Percentiles rank a stretch among this genome's conserved stretches.
Conservation (phyloP, 1,140 invertebrate genomes). For the Antheraea mylitta region DNA sequence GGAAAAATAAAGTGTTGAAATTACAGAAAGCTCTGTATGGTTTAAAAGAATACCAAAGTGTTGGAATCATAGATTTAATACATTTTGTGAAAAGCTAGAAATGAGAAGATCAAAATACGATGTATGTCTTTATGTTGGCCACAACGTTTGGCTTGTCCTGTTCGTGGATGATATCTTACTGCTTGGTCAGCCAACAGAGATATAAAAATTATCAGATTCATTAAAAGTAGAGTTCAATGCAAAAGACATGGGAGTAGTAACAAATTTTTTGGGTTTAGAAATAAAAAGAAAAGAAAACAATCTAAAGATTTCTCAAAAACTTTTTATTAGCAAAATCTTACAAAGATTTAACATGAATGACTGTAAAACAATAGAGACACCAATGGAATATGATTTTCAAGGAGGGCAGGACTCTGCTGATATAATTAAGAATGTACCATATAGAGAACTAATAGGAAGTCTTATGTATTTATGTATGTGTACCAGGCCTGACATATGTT, state of each 20-base stretch:
- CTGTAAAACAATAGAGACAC: too few species aligned
- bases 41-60: too few species aligned
- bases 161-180: constrained; percentile 10
- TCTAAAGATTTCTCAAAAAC: background rate
- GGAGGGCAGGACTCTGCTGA: too few species aligned
- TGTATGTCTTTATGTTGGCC: background rate
- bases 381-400: too few species aligned
- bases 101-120: background rate
- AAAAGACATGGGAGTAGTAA: too few species aligned
- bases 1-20: background rate
- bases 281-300: constrained; percentile 1
- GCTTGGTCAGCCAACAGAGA: background rate
- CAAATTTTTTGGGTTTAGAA: background rate
- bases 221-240: too few species aligned
- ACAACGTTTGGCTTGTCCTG: background rate
- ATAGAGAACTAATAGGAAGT: too few species aligned
- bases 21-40: too few species aligned
- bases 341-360: too few species aligned
- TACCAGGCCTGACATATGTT: constrained; percentile 41
- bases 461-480: constrained; percentile 42
- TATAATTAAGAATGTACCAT: too few species aligned
- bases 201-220: background rate
- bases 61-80: too few species aligned
- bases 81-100: background rate
- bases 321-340: background rate